A percentile compares a stretch with the other conserved stretches of the same genome.
phyloP scores from a whole-genome alignment of 2,888 invertebrate genomes.

The Dolomedes plantarius region DNA sequence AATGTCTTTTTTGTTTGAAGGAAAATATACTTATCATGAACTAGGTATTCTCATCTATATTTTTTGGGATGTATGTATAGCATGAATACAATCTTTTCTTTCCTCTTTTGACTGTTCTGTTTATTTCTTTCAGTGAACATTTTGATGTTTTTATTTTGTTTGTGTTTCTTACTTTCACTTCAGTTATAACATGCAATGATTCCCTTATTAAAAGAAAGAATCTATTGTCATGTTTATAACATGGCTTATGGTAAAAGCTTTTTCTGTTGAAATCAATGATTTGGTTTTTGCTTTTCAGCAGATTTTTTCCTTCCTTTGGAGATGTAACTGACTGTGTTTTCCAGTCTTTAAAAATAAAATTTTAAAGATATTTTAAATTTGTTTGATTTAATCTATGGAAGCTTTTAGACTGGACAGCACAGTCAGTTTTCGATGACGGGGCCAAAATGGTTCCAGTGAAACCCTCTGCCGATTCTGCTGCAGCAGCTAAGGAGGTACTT shows the following conservation, averaged over 20 bases:
- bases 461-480: conserved; percentile 65
- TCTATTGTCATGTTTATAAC: conserved; percentile 26
- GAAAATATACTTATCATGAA: no score
- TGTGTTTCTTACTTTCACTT: background rate
- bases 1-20: no score
- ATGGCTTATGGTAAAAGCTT: conserved; percentile 43
- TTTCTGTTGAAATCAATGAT: conserved; percentile 69
- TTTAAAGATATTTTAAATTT: conserved; percentile 9
- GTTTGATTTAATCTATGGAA: background rate
- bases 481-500: conserved; percentile 70
- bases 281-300: conserved; percentile 72
- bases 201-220: conserved; percentile 14
- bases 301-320: conserved; percentile 54
- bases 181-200: conserved; percentile 31
- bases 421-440: conserved; percentile 67
- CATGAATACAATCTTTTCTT: no score
- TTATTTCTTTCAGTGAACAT: conserved; percentile 36
- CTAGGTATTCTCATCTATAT: no score
- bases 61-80: no score
- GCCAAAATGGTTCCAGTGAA: conserved; percentile 68
- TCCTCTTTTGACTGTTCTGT: no score
- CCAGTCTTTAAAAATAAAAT: conserved; percentile 39
- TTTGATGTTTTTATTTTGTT: background rate
- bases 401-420: conserved; percentile 64
- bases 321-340: conserved; percentile 66